Base-by-base conservation (phyloP, 2,797 vertebrate species). In the Neostethus bicornis region DNA sequence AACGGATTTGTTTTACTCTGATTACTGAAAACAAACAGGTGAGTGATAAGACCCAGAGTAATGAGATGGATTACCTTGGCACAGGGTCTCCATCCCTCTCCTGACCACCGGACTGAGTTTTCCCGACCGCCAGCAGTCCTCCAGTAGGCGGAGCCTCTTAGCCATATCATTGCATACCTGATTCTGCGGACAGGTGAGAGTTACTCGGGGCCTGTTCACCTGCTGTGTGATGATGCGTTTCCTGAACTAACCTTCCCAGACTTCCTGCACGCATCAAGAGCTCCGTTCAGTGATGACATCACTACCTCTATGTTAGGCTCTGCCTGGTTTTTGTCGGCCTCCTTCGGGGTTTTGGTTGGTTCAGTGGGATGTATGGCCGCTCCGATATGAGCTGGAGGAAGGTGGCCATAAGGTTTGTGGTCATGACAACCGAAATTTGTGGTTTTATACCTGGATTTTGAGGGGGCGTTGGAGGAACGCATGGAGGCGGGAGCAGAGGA, bases 121-220 rank as follows among this genome's bases (percentile, higher is more conserved):
- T 7, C 90, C 94, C 57, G 89, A 85, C 61, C 71, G 84, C 96
- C 96, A 98, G 21, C 88, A 92, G 1, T 93, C 92, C 77, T 88
- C 92, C 58, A 98, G 90, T 47, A 95, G 75, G 14, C 64, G 86
- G 67, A 98, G 85, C 13, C 95, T 90, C 64, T 94, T 93, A 14
- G 83, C 90, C 12, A 98, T 91, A 11, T 98, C 96, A 57, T 93
- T 92, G 73, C 91, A 94, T 56, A 97, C 91, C 89, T 97, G 96
- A 50, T 88, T 94, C 96, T 98, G 72, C 34, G 77, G 20, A 83
- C 45, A 85, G 51, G 61, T 63, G 67, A 25, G 37, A 19, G 11
- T 31, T 1, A n/a, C n/a, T n/a, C n/a, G n/a, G n/a, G n/a, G n/a
- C n/a, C n/a, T n/a, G 46, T 19, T n/a, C 8, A 53, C 23, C 42